Evolutionary conservation across 2,113 vertebrate species (phyloP), one percentile per base, ranked within the genome.

Genomic region (Accipiter virgatus): DNA sequence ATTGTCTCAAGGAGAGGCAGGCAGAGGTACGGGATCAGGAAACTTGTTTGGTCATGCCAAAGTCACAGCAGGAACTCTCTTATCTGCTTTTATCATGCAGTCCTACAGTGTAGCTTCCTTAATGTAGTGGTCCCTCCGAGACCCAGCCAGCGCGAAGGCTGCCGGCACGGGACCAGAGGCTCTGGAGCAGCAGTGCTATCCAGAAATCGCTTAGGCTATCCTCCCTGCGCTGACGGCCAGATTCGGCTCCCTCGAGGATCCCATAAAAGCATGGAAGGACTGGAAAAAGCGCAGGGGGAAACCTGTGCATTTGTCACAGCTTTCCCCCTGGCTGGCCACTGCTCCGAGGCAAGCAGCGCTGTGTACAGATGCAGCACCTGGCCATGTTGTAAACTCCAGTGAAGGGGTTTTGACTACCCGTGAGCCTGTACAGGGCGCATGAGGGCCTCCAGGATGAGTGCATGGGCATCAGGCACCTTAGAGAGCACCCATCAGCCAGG

Each of bases 1-100:
- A 95, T 97, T 97, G 95, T 97, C 88, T 96, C 86, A 95, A 97
- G 97, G 96, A 96, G 92, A 1, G 53, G 96, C 88, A 90, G 88
- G 88, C 48, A 0, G 68, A 93, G 93, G 90, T 90, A 81, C 0
- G 1, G 96, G 83, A 93, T 93, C 82, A 67, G 88, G 70, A 63
- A 81, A 96, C 95, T 88, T 97, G 97, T 97, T 95, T 81, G 89
- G 94, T 97, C 98, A 91, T 66, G 97, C 91, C 2, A 9, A n/a
- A 67, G 78, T 72, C 87, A 38, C 71, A 79, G 84, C 84, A 80
- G 88, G 91, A 92, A 77, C 85, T 80, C 75, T 84, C 65, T 91
- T 93, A 94, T 92, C 91, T 95, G 81, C 78, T 68, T 11, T 50
- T 85, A 92, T 86, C 81, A 52, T 1, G 1, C 87, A 43, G 80